Conservation (phyloP, 2,113 vertebrate species). For the Hippopotamus amphibius region DNA sequence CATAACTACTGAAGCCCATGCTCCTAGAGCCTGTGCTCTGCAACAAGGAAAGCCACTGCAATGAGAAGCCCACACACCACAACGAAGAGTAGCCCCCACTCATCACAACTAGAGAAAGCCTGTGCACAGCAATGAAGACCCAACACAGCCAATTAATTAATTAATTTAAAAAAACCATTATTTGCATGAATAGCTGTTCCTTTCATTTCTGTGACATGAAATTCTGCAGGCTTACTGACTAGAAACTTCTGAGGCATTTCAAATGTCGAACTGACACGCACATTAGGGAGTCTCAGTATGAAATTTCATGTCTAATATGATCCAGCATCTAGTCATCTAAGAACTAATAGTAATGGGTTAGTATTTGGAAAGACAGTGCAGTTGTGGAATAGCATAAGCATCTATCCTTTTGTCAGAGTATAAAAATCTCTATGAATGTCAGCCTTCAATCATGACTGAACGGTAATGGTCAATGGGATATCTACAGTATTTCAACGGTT, state of each 20-base stretch:
- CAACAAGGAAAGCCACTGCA: no score
- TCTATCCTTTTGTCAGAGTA: not conserved
- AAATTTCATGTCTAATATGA: not conserved
- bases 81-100: no score
- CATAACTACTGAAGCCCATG: no score
- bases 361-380: not conserved
- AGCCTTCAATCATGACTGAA: not conserved
- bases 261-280: not conserved
- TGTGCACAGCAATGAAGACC: no score
- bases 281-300: not conserved
- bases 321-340: not conserved
- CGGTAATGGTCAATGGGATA: not conserved
- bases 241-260: constrained; percentile 22
- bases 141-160: no score
- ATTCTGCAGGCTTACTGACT: not conserved
- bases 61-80: no score
- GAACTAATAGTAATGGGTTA: not conserved
- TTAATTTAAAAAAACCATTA: not conserved
- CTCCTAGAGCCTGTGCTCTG: no score
- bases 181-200: not conserved
- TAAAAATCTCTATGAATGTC: not conserved
- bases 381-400: not conserved
- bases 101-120: no score
- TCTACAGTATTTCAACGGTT: not conserved
- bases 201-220: constrained; percentile 21